Evolutionary conservation across 2,888 invertebrate species (phyloP), one percentile per base, ranked within the genome.

Genomic region (Amblyjoppa proteus): DNA sequence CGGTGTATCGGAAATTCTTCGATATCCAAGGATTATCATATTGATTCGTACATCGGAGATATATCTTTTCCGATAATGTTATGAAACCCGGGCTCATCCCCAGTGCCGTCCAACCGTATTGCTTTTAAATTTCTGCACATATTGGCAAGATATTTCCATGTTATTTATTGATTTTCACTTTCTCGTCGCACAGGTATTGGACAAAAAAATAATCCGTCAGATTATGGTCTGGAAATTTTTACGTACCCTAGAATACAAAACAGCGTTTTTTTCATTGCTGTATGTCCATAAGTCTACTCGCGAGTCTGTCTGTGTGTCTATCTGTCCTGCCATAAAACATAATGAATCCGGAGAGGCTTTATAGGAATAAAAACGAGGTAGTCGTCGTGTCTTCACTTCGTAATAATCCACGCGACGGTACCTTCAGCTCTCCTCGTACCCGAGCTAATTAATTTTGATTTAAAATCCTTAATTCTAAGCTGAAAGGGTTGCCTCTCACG

Each of bases 401-500:
- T 56, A 28, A 75, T 82, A 82, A 82, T 76, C 51, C 61, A 81
- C 68, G 76, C 49, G 68, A 58, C 41, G 64, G 74, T 64, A 61
- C 76, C 68, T 79, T 70, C 28, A 34, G 41, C 73, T 78, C 76
- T 68, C 78, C 38, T 49, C 41, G 68, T 82, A 76, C 74, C 78
- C 79, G 76, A 74, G 87, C 83, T 88, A 88, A 91, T 91, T 91
- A 91, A 88, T 91, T 90, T 88, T 86, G 88, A 89, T 90, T 90
- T 90, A 90, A 90, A 90, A 89, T 89, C 89, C 88, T 90, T 89
- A 91, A 89, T 88, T 88, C 83, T 80, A 91, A 88, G 87, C 87
- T 84, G 88, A 89, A 90, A 91, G 89, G 87, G 85, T 80, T 77
- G 78, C 53, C 49, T 76, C 76, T 84, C 71, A 45, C 49, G 71